Evolutionary conservation across 53 echinoderm and acorn worm species (phyloP).

Genomic region (Antedon mediterranea): DNA sequence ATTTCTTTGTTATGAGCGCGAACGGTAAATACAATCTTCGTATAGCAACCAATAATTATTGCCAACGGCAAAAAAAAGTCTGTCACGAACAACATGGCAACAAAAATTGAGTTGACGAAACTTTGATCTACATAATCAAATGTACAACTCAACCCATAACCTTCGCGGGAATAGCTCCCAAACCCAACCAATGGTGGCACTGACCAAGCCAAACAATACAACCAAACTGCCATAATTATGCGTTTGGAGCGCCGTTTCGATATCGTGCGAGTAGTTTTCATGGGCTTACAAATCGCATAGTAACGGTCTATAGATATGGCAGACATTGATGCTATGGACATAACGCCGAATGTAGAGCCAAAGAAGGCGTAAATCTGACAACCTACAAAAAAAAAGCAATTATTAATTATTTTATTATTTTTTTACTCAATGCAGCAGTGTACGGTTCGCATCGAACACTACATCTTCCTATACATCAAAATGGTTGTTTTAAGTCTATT

Average conservation of each 20-base stretch:
- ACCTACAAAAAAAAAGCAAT: constrained; percentile 22
- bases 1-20: constrained; percentile 46
- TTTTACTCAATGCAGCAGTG: too few relatives aligned
- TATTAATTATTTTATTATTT: too few relatives aligned
- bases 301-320: constrained; percentile 63
- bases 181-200: constrained; percentile 62
- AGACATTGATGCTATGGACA: constrained; percentile 75
- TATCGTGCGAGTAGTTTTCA: constrained; percentile 56
- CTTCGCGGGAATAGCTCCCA: constrained; percentile 68
- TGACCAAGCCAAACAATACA: constrained; percentile 58
- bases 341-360: constrained; percentile 63
- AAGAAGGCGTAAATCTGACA: constrained; percentile 59
- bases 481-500: too few relatives aligned
- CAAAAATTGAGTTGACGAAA: constrained; percentile 41
- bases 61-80: constrained; percentile 53
- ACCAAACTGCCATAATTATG: constrained; percentile 57
- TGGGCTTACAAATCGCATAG: constrained; percentile 84
- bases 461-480: too few relatives aligned
- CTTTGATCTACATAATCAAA: constrained; percentile 58
- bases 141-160: constrained; percentile 71
- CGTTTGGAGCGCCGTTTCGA: constrained; percentile 30
- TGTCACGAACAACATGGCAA: constrained; percentile 50
- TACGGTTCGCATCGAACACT: too few relatives aligned
- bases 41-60: constrained; percentile 47
- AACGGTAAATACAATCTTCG: constrained; percentile 42